A percentile compares a stretch with the other conserved stretches of the same genome.
phyloP scores from a whole-genome alignment of 2,113 vertebrate species.

The Loxodonta africana region DNA sequence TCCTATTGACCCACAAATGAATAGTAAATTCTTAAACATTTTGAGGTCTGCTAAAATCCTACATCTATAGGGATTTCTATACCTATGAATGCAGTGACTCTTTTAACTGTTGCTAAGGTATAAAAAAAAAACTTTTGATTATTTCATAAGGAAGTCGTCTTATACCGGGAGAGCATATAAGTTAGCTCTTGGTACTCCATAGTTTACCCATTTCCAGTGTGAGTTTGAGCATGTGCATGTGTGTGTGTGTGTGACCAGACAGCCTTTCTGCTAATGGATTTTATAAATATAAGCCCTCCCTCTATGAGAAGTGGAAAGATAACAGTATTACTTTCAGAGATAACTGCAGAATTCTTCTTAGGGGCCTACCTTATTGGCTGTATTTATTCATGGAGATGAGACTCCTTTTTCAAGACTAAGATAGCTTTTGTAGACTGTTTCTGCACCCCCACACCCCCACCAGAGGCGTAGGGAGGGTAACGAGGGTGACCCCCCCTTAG shows the following conservation, averaged over 20 bases:
- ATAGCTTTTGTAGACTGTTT: not conserved
- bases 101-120: not conserved
- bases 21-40: not conserved
- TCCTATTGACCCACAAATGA: not conserved
- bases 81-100: not conserved
- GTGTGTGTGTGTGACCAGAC: not conserved
- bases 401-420: not conserved
- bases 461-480: too few species aligned
- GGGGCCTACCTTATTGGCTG: not conserved
- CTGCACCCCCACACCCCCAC: not conserved
- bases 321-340: constrained; percentile 1
- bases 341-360: constrained; percentile 1
- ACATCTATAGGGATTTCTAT: not conserved
- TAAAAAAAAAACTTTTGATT: not conserved
- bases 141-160: not conserved
- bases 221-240: not conserved
- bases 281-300: not conserved
- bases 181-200: not conserved
- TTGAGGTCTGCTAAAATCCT: not conserved
- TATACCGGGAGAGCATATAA: not conserved
- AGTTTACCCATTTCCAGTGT: not conserved
- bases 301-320: not conserved
- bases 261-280: not conserved
- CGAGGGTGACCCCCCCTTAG: too few species aligned
- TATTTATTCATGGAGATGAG: not conserved